Evolutionary conservation across 2,113 vertebrate species (phyloP).

Genomic region (Salvelinus namaycush): DNA sequence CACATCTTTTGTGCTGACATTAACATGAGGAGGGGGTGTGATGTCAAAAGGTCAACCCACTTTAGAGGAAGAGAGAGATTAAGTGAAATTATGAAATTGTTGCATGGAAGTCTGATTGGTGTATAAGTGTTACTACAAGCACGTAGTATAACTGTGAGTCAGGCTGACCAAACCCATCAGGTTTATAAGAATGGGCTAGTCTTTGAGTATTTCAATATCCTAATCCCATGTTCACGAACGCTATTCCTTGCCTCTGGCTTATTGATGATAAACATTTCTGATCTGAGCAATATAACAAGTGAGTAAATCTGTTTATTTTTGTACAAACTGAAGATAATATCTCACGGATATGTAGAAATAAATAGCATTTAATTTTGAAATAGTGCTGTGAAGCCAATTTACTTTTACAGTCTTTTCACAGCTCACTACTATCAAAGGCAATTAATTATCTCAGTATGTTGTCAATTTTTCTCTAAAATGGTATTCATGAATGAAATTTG

Average conservation of each 20-base stretch:
- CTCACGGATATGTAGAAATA: no score
- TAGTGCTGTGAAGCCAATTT: not conserved
- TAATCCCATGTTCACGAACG: not conserved
- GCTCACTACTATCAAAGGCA: not conserved
- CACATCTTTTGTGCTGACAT: slow-evolving; percentile 8
- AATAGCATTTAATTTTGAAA: not conserved
- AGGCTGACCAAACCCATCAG: not conserved
- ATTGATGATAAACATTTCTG: not conserved
- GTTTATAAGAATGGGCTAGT: not conserved
- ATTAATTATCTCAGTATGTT: not conserved
- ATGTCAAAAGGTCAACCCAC: no score
- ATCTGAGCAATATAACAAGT: not conserved
- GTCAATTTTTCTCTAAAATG: not conserved
- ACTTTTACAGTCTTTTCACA: not conserved
- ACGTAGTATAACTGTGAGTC: not conserved
- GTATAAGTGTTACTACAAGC: not conserved
- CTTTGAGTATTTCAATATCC: not conserved
- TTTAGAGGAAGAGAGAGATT: no score
- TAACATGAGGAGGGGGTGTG: no score
- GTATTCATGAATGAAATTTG: not conserved
- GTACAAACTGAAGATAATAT: no score
- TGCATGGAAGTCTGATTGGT: not conserved
- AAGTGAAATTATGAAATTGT: no score
- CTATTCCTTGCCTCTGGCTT: not conserved
- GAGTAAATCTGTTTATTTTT: not conserved